Conservation (phyloP, 2,797 vertebrate genomes). For the Tolypeutes matacus region DNA sequence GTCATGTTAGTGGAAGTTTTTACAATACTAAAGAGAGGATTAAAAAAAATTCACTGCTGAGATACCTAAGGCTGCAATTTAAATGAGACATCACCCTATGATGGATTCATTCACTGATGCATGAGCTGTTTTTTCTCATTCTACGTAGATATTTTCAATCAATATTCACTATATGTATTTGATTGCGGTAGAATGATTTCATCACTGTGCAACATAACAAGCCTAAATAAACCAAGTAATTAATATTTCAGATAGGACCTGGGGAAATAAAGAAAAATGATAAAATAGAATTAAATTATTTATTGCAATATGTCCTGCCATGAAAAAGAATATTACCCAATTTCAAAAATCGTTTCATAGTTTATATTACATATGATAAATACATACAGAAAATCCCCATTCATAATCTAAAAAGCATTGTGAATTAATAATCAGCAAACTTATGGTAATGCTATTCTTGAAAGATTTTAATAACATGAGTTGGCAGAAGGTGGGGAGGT, state of each 20-base stretch:
- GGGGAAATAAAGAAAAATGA: background rate
- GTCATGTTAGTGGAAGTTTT: background rate
- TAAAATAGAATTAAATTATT: background rate
- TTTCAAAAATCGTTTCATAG: background rate
- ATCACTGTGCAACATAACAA: background rate
- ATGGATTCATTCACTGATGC: background rate
- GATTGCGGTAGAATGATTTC: background rate
- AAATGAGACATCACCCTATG: background rate
- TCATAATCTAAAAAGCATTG: background rate
- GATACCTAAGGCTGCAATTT: background rate
- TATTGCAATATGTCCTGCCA: background rate
- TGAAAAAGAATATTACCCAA: constrained; percentile 7
- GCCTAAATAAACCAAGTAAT: background rate
- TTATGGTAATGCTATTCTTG: constrained; percentile 26
- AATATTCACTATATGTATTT: background rate
- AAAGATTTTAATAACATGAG: constrained; percentile 54
- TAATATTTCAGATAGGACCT: background rate
- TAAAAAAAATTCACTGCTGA: background rate
- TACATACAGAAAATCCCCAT: background rate
- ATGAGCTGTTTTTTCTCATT: background rate
- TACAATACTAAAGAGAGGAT: background rate
- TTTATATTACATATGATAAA: background rate
- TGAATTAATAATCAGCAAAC: constrained; percentile 10
- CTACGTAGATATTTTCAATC: background rate
- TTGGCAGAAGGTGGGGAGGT: background rate